Conservation (phyloP, 30 jellyfish, hydroid and myxozoan genomes). For the Aurelia sp. region DNA sequence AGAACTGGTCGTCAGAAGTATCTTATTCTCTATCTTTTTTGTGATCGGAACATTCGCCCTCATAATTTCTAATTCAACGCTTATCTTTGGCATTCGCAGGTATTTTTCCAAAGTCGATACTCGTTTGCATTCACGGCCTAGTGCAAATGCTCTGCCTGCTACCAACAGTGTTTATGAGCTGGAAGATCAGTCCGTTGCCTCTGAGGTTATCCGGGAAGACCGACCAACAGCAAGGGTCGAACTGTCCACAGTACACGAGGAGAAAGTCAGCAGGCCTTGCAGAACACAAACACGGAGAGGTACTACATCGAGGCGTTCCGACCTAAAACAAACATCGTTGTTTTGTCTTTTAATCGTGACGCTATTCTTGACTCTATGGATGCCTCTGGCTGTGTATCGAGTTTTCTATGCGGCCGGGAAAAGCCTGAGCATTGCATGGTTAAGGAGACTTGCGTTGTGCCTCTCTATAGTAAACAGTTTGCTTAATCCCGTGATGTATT, state of each 20-base stretch:
- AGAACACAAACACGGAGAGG: neutral
- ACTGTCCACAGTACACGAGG: neutral
- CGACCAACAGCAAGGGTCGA: neutral
- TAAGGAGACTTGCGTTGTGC: constrained; percentile 59
- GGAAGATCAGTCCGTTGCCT: neutral
- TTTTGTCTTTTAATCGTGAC: constrained; percentile 33
- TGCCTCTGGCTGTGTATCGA: constrained; percentile 54
- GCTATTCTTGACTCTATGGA: constrained; percentile 36
- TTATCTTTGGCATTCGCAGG: constrained; percentile 20
- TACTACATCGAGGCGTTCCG: constrained; percentile 9
- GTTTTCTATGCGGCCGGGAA: constrained; percentile 31
- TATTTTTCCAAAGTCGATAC: constrained; percentile 19
- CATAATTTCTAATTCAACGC: constrained; percentile 13
- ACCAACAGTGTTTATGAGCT: neutral
- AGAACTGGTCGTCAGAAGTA: constrained; percentile 49
- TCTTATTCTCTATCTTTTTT: constrained; percentile 34
- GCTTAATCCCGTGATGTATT: constrained; percentile 50
- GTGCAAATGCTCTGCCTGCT: neutral
- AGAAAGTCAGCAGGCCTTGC: neutral
- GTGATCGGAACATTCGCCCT: constrained; percentile 24
- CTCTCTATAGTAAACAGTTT: constrained; percentile 48
- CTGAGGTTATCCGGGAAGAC: neutral
- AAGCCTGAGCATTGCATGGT: constrained; percentile 44
- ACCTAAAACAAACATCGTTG: constrained; percentile 54
- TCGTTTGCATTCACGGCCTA: neutral